Conservation (phyloP, 2,888 invertebrate species). For the Cataglyphis livida region DNA sequence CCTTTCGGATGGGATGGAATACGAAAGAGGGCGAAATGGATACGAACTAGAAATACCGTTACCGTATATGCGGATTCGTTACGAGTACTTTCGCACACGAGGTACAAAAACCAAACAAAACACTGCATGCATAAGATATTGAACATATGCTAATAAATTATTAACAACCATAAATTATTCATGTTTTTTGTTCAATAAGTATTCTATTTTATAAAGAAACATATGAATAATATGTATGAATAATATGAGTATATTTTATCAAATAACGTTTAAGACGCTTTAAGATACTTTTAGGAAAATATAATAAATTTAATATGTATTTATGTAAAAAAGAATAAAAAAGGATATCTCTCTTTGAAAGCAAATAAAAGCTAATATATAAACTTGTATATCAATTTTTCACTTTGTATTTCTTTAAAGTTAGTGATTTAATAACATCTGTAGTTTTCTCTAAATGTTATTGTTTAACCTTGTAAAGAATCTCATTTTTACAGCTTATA, state of each 20-base stretch:
- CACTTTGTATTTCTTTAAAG: not conserved
- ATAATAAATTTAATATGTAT: too few species aligned
- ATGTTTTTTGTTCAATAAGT: not conserved
- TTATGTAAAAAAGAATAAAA: not conserved
- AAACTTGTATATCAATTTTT: not conserved
- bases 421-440: not conserved
- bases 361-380: not conserved
- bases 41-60: conserved; percentile 59
- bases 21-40: conserved; percentile 62
- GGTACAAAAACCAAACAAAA: not conserved
- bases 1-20: conserved; percentile 69
- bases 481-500: not conserved
- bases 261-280: not conserved
- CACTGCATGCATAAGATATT: not conserved
- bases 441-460: not conserved
- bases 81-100: not conserved
- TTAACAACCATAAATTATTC: not conserved
- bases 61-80: conserved; percentile 25
- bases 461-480: not conserved
- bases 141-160: not conserved
- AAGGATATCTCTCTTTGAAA: not conserved
- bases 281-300: not conserved
- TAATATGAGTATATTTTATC: not conserved
- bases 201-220: not conserved
- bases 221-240: not conserved